Base-by-base conservation (phyloP, 2,888 invertebrate species). In the Sipha maydis region DNA sequence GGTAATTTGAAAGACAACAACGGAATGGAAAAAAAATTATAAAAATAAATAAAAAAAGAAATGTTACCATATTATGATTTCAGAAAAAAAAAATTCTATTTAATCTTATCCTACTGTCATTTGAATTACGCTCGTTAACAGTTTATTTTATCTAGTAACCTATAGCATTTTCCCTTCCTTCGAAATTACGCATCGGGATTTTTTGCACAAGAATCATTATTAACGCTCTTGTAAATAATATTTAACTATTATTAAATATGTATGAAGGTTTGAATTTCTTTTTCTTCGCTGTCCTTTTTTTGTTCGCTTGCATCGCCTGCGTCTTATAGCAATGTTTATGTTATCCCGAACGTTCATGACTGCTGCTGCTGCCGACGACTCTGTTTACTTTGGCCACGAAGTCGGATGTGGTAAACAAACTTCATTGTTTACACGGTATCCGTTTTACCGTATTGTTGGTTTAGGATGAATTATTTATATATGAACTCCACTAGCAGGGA, bases 381-480 rank as follows among this genome's bases (percentile, higher is more conserved):
- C 28, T 56, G 80, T 88, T 80, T 88, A 61, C 80, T 82, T 75
- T 80, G 80, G 41, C 25, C 73, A 48, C 48, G 34, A 48, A 82
- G 88, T 88, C 82, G 88, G 88, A 82, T 76, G 82, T 86, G 86
- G 86, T 80, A 82, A 82, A 73, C 80, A 88, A 88, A 88, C 88
- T 82, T 76, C 48, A 88, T 88, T 88, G 88, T 88, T 88, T 88
- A 82, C 88, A 82, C 82, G 82, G 82, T 88, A 88, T 88, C 88
- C 86, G 86, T 80, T 86, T 80, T 86, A 67, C 88, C 80, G 73
- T 82, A n/a, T 41, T 88, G 88, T 88, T 88, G 75, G 88, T 82
- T 88, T 82, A 88, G 88, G 88, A 88, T 82, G 88, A 88, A 88
- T 88, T 88, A 82, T 88, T 88, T 88, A 88, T 88, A 76, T 73